Percentiles rank a stretch among this genome's conserved stretches.
Conservation (phyloP, 30 jellyfish, hydroid and myxozoan species). For the Aurelia aurita complex sp. Pacific region DNA sequence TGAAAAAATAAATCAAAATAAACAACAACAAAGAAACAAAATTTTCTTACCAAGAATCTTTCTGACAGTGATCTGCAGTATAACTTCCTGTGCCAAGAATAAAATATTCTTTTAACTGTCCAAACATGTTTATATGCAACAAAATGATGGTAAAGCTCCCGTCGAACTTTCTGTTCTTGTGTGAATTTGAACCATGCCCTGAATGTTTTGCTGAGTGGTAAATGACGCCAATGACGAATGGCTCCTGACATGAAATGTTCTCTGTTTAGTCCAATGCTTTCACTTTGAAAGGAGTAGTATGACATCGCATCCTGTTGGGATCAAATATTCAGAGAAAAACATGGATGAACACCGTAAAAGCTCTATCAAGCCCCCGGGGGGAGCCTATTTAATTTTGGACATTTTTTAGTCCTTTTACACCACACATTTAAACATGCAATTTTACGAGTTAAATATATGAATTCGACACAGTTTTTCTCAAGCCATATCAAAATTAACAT, state of each 20-base stretch:
- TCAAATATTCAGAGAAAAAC: too few species aligned
- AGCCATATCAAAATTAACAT: too few species aligned
- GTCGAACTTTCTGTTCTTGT: constrained; percentile 26
- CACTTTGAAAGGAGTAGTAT: constrained; percentile 60
- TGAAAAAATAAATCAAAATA: too few species aligned
- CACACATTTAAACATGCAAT: too few species aligned
- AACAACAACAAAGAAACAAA: too few species aligned
- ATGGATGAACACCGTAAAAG: too few species aligned
- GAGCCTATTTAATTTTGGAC: too few species aligned
- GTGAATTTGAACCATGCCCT: constrained; percentile 68
- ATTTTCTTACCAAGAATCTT: constrained; percentile 36
- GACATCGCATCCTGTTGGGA: constrained; percentile 61
- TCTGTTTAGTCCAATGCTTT: constrained; percentile 46
- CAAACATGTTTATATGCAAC: background rate
- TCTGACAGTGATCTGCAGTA: constrained; percentile 47
- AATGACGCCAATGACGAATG: constrained; percentile 69
- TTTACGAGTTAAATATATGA: too few species aligned
- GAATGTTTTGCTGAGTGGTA: constrained; percentile 63
- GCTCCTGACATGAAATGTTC: constrained; percentile 60
- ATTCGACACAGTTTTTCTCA: too few species aligned
- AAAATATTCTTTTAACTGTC: constrained; percentile 20
- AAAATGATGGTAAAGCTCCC: constrained; percentile 31
- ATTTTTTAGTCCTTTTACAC: too few species aligned
- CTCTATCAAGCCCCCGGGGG: too few species aligned
- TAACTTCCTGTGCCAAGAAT: constrained; percentile 53